Evolutionary conservation across 2,888 invertebrate genomes (phyloP).

Genomic region (Nomada flava): DNA sequence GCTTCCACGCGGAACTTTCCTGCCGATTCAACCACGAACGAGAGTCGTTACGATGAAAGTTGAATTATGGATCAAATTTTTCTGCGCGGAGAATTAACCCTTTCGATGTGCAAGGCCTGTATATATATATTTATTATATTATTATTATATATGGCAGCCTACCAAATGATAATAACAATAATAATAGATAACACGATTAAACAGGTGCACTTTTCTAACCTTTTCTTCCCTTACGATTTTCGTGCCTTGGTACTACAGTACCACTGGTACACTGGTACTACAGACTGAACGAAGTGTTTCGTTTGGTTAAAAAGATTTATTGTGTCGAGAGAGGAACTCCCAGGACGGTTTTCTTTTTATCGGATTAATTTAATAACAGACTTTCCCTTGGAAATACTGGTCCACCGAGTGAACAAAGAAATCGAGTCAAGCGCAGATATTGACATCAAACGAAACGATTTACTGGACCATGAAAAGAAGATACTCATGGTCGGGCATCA

Average conservation of each 20-base stretch:
- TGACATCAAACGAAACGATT: not conserved
- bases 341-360: not conserved
- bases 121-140: too few relatives aligned
- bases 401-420: not conserved
- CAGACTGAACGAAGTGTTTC: not conserved
- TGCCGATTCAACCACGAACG: slow-evolving; percentile 15
- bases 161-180: too few relatives aligned
- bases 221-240: too few relatives aligned
- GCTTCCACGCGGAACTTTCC: slow-evolving; percentile 31
- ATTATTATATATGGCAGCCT: too few relatives aligned
- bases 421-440: not conserved
- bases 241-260: too few relatives aligned
- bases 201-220: too few relatives aligned
- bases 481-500: slow-evolving; percentile 4
- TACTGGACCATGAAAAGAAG: slow-evolving; percentile 12
- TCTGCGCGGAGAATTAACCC: not conserved
- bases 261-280: too few relatives aligned
- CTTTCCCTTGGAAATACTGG: not conserved
- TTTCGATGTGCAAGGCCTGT: too few relatives aligned
- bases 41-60: slow-evolving; percentile 11
- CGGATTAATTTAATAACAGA: not conserved
- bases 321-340: too few relatives aligned
- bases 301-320: not conserved
- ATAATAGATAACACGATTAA: too few relatives aligned
- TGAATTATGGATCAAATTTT: not conserved